Conservation (phyloP, 2,888 invertebrate species). For the Aphidoletes aphidimyza region DNA sequence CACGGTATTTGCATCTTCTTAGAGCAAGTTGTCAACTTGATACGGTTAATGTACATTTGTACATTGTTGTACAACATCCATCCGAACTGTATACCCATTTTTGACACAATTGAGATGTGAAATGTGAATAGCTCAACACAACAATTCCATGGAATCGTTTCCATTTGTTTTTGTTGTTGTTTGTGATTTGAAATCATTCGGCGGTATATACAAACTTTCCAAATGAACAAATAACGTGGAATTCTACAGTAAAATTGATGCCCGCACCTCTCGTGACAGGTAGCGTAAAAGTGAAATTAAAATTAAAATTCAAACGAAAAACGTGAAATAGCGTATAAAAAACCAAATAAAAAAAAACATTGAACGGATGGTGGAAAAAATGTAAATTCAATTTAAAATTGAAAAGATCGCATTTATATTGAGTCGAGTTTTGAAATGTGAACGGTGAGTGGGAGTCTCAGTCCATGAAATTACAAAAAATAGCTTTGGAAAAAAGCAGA, state of each 20-base stretch:
- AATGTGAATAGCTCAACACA: too few relatives aligned
- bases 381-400: conserved; percentile 37
- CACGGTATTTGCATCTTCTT: too few relatives aligned
- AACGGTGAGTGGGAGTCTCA: background rate
- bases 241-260: background rate
- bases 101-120: background rate
- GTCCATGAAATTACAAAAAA: conserved; percentile 8
- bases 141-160: background rate
- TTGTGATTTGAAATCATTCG: background rate
- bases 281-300: conserved; percentile 4
- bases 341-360: too few relatives aligned
- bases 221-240: background rate
- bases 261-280: background rate
- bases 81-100: too few relatives aligned
- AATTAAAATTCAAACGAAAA: background rate
- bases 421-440: too few relatives aligned
- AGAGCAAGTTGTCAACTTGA: too few relatives aligned
- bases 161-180: background rate
- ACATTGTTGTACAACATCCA: too few relatives aligned
- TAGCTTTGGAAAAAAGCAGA: background rate
- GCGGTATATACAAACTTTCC: background rate
- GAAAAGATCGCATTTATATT: background rate
- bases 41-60: too few relatives aligned
- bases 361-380: too few relatives aligned
- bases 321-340: too few relatives aligned